Conservation (phyloP, 2,888 invertebrate genomes). For the Myopa tessellatipennis region DNA sequence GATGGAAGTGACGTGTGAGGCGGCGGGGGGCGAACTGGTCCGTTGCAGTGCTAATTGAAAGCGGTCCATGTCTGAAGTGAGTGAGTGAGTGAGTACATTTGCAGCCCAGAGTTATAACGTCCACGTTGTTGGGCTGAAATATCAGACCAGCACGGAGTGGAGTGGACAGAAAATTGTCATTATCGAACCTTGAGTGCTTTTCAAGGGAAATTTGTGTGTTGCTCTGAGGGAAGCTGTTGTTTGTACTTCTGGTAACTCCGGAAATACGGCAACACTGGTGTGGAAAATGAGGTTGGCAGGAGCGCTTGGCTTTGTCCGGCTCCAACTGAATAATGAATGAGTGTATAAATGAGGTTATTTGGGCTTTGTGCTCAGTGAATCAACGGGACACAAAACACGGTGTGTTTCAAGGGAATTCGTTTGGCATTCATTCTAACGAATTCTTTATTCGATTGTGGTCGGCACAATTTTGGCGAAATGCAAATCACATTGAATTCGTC, state of each 20-base stretch:
- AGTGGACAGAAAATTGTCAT: neutral
- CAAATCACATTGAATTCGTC: too few relatives aligned
- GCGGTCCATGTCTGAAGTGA: neutral
- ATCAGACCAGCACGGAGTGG: neutral
- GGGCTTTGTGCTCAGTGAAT: neutral
- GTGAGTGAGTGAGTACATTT: neutral
- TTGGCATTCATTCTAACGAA: too few relatives aligned
- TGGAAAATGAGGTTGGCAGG: too few relatives aligned
- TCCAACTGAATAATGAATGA: constrained; percentile 2
- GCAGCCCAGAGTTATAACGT: neutral
- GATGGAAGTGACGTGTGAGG: neutral
- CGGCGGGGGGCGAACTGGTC: neutral
- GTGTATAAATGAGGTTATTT: constrained; percentile 4
- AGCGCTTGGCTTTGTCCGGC: neutral
- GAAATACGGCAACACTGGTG: too few relatives aligned
- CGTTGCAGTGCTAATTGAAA: constrained; percentile 4
- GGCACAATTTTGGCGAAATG: too few relatives aligned
- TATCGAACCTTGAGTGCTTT: neutral
- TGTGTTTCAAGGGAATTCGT: too few relatives aligned
- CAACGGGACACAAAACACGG: too few relatives aligned
- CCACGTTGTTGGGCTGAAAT: neutral
- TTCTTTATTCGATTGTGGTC: too few relatives aligned
- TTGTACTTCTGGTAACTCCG: neutral
- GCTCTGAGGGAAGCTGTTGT: constrained; percentile 1
- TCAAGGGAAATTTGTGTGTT: neutral